phyloP scores from a whole-genome alignment of 1,140 invertebrate genomes.

The Helicoverpa zea region DNA sequence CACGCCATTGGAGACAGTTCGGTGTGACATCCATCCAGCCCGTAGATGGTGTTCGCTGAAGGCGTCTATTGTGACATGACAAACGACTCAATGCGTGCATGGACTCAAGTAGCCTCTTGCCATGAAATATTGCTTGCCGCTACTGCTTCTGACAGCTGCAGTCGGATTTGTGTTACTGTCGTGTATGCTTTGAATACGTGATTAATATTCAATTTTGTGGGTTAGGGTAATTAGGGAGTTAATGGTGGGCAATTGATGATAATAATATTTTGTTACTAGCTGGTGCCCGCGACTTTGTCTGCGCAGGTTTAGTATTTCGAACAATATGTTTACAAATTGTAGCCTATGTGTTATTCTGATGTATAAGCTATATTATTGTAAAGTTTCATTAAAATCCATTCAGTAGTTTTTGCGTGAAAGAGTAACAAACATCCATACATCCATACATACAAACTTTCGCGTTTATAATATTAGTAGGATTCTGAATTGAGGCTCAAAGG shows the following conservation, averaged over 20 bases:
- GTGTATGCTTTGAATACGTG: constrained; percentile 14
- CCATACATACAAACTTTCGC: too few relatives aligned
- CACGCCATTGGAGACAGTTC: neutral
- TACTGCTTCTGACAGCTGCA: constrained; percentile 34
- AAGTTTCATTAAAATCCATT: too few relatives aligned
- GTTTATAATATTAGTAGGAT: too few relatives aligned
- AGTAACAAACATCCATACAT: too few relatives aligned
- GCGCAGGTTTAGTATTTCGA: too few relatives aligned
- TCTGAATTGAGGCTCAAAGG: too few relatives aligned
- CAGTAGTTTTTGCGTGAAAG: too few relatives aligned
- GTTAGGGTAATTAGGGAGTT: neutral
- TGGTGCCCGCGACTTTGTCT: too few relatives aligned
- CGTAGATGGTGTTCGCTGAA: constrained; percentile 32
- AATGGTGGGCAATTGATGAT: neutral
- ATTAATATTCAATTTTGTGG: constrained; percentile 24
- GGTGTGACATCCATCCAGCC: constrained; percentile 51
- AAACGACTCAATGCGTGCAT: constrained; percentile 59
- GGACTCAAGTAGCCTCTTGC: constrained; percentile 49
- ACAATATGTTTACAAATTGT: too few relatives aligned
- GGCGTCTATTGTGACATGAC: constrained; percentile 66
- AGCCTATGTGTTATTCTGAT: too few relatives aligned
- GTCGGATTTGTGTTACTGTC: constrained; percentile 32
- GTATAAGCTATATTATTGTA: too few relatives aligned
- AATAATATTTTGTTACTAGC: too few relatives aligned
- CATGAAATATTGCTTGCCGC: constrained; percentile 44